Evolutionary conservation across 2,113 vertebrate species (phyloP), one percentile per base, ranked within the genome.

Genomic region (Melanocharis versteri): DNA sequence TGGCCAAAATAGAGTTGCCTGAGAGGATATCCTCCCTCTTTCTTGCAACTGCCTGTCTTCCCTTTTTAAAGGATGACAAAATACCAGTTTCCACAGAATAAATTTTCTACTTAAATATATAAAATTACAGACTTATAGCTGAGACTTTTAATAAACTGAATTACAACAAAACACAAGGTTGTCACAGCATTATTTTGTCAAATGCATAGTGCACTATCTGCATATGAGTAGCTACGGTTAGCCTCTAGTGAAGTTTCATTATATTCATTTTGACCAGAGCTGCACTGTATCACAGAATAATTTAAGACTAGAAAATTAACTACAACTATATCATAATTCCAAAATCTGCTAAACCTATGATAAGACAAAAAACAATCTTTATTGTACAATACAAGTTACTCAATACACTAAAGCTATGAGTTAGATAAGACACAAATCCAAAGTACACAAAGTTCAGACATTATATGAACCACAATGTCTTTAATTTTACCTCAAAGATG

Each of bases 111-210:
- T 76, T 62, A 64, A 83, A 68, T 72, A 48, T 17, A 45, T 50
- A 75, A 66, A 28, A 66, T 33, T 65, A 39, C 13, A 82, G 47
- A 53, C 3, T 35, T 82, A 65, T 4, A 70, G 20, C 13, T 93
- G 68, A 73, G n/a, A 90, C 72, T 96, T 92, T 89, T 90, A 85
- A 93, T 86, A 94, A 82, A 94, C 53, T 84, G 61, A 91, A 88
- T 58, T 83, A 51, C 39, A 91, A 37, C 42, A 54, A 60, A 61
- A 95, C 9, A 33, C 21, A 65, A 75, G 71, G 79, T 88, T 96
- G n/a, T 66, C 35, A 89, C 75, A 90, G n/a, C 51, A 92, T 69
- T 88, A 87, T 87, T 78, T 72, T 28, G 8, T 47, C 18, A 54
- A 53, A 62, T 37, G 17, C 7, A 17, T 21, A 31, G 48, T 24